A percentile compares a stretch with the other conserved stretches of the same genome.
These are phyloP conservation scores for Brotula barbata DNA, from an alignment of 2,797 vertebrate species.

Conservation along the genomic window DNA sequence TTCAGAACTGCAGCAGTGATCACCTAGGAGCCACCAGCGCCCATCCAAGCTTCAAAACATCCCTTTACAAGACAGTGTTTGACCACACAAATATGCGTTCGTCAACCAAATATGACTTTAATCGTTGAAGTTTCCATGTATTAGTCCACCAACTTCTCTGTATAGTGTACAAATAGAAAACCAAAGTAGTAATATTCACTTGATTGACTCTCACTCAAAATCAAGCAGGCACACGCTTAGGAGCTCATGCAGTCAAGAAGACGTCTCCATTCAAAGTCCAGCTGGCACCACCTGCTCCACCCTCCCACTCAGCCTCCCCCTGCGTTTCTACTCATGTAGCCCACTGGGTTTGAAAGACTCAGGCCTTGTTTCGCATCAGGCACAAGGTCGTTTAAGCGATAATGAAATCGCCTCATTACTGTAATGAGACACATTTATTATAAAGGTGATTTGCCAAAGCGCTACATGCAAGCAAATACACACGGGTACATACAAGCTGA, in stretches of 20 bases:
- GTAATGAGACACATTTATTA: slow-evolving; percentile 77
- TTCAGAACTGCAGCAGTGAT: too few relatives aligned
- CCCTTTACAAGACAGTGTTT: too few relatives aligned
- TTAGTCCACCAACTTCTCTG: too few relatives aligned
- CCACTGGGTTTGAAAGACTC: slow-evolving; percentile 60
- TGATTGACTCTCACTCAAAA: slow-evolving; percentile 1
- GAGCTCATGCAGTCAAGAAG: slow-evolving; percentile 17
- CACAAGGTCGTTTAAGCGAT: slow-evolving; percentile 79
- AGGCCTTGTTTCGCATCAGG: slow-evolving; percentile 68
- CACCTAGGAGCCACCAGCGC: too few relatives aligned
- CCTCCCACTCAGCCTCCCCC: slow-evolving; percentile 25
- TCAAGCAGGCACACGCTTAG: slow-evolving; percentile 3
- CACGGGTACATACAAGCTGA: slow-evolving; percentile 30
- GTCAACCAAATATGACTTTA: too few relatives aligned
- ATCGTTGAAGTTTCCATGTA: too few relatives aligned
- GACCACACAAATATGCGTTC: too few relatives aligned
- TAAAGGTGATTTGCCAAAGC: slow-evolving; percentile 71
- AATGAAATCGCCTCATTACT: slow-evolving; percentile 81
- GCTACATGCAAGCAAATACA: background rate
- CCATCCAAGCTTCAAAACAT: too few relatives aligned
- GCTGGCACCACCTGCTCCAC: slow-evolving; percentile 50
- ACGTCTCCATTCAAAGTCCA: slow-evolving; percentile 38
- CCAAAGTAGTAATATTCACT: background rate
- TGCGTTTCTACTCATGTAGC: slow-evolving; percentile 48
- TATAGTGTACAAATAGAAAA: too few relatives aligned